These are phyloP conservation scores for Melanotaenia maccullochi DNA, from an alignment of 2,797 vertebrate genomes.

Conservation along the genomic window DNA sequence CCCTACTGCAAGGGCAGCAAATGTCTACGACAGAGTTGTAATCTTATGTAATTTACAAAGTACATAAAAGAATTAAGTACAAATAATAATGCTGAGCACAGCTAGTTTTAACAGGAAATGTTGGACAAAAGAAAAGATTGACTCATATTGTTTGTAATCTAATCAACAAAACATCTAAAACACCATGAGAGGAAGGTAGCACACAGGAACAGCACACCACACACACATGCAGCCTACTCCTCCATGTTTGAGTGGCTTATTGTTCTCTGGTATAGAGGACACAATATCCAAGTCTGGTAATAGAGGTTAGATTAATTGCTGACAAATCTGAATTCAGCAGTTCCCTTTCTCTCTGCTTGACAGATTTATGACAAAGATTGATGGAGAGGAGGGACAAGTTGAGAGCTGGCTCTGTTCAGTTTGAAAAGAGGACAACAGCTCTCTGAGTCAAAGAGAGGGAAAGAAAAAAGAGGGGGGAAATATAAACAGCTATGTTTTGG, in stretches of 20 bases:
- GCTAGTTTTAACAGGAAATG: background rate
- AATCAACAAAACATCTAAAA: conserved; percentile 33
- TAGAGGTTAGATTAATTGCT: conserved; percentile 87
- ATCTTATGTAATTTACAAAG: conserved; percentile 5
- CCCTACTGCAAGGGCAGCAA: conserved; percentile 8
- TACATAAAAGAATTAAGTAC: background rate
- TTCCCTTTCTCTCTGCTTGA: conserved; percentile 81
- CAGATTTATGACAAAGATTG: conserved; percentile 87
- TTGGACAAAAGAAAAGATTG: background rate
- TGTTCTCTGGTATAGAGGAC: conserved; percentile 72
- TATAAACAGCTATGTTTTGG: conserved; percentile 34
- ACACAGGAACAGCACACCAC: conserved; percentile 24
- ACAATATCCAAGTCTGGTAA: conserved; percentile 82
- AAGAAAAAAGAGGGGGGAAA: conserved; percentile 16
- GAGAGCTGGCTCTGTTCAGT: conserved; percentile 63
- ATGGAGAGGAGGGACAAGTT: conserved; percentile 79
- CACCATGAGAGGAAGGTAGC: conserved; percentile 14
- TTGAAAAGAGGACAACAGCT: conserved; percentile 64
- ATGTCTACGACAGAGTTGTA: background rate
- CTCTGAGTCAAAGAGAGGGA: conserved; percentile 48
- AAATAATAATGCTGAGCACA: background rate
- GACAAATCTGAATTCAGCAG: conserved; percentile 83
- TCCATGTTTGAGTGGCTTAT: conserved; percentile 70
- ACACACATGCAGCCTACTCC: conserved; percentile 48
- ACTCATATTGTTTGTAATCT: conserved; percentile 4